Evolutionary conservation across 1,140 invertebrate species (phyloP).

Genomic region (Lucilia cuprina): DNA sequence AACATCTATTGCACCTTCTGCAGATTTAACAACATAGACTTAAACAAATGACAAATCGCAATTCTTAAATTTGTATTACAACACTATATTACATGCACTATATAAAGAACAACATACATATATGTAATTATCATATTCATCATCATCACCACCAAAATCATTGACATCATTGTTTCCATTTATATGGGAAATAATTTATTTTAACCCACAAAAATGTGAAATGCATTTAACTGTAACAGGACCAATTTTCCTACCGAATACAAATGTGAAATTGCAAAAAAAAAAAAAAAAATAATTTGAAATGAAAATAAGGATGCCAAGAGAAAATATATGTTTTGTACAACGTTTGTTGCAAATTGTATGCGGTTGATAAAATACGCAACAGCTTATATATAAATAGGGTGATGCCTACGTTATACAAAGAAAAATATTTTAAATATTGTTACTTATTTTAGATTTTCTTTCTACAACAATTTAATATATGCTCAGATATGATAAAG

Average conservation of each 20-base stretch:
- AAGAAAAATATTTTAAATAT: no score
- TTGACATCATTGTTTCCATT: conserved; percentile 19
- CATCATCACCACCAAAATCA: neutral
- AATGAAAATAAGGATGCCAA: neutral
- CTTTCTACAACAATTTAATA: no score
- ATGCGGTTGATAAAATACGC: neutral
- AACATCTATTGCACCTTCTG: no score
- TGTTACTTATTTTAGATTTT: no score
- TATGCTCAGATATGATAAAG: no score
- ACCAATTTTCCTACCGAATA: neutral
- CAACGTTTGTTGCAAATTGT: neutral
- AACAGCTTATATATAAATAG: neutral
- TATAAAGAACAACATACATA: neutral
- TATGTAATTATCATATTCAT: neutral
- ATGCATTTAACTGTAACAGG: conserved; percentile 10
- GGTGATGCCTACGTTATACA: no score
- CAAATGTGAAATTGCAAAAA: no score
- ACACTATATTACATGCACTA: no score
- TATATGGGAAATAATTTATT: conserved; percentile 14
- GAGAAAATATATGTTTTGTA: neutral
- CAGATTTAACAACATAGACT: no score
- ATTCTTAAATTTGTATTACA: no score
- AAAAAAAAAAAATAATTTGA: no score
- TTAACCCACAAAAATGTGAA: neutral
- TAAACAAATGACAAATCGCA: no score